Conservation (phyloP, 2,113 vertebrate species). For the Pedetes capensis region DNA sequence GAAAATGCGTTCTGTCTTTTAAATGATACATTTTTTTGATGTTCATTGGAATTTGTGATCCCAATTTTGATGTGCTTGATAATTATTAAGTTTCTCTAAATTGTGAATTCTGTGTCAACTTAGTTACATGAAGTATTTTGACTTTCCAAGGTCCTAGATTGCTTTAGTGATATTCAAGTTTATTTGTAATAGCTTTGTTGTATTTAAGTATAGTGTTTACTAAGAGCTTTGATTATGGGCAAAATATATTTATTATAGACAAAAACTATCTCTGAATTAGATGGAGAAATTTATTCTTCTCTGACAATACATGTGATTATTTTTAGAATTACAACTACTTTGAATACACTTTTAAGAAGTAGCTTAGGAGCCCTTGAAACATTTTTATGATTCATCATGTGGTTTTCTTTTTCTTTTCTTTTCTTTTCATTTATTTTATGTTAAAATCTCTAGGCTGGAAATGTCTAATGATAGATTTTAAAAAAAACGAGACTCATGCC, state of each 20-base stretch:
- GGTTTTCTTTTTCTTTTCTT: not conserved
- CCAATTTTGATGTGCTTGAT: conserved; percentile 18
- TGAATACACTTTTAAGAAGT: not conserved
- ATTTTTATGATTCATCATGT: not conserved
- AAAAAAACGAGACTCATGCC: not conserved
- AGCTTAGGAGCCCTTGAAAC: not conserved
- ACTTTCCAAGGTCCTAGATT: not conserved
- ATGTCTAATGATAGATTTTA: conserved; percentile 4
- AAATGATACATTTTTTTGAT: not conserved
- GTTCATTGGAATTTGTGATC: conserved; percentile 23
- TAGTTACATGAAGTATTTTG: not conserved
- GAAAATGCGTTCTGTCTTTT: not conserved
- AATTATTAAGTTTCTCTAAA: conserved; percentile 13
- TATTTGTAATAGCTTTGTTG: not conserved
- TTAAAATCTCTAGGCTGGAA: conserved; percentile 21
- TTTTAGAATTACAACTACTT: conserved; percentile 50
- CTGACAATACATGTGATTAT: not conserved
- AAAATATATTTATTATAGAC: not conserved
- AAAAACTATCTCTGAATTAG: not conserved
- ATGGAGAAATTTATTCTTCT: not conserved
- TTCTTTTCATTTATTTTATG: too few relatives aligned
- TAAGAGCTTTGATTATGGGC: not conserved
- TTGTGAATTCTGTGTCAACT: not conserved
- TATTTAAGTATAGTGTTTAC: not conserved
- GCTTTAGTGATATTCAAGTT: not conserved